Conservation (phyloP, 2,888 invertebrate genomes). For the Chydorus sphaericus region DNA sequence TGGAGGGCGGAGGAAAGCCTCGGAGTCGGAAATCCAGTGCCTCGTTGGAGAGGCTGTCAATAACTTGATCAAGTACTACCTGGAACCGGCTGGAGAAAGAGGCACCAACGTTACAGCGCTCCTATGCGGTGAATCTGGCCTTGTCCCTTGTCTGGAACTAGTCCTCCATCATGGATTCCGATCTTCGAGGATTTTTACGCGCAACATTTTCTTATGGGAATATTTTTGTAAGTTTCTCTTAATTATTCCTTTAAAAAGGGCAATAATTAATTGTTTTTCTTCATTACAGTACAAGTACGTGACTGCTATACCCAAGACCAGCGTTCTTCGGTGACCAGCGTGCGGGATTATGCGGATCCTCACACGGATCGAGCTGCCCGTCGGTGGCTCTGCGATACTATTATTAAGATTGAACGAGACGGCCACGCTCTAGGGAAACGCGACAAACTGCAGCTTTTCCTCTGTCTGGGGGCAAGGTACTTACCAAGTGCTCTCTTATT, state of each 20-base stretch:
- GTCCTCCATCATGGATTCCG: constrained; percentile 93
- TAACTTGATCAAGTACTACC: constrained; percentile 91
- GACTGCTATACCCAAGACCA: constrained; percentile 57
- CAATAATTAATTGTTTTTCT: too few relatives aligned
- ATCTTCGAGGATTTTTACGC: constrained; percentile 78
- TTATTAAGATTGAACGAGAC: constrained; percentile 65
- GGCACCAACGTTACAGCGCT: constrained; percentile 56
- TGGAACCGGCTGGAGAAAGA: constrained; percentile 62
- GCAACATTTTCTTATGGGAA: constrained; percentile 95
- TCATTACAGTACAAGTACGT: constrained; percentile 56
- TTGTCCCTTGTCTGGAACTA: constrained; percentile 84
- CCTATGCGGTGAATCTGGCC: constrained; percentile 85
- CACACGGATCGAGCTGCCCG: not conserved
- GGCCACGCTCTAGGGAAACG: constrained; percentile 87
- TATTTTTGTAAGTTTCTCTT: constrained; percentile 74
- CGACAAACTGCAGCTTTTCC: constrained; percentile 92
- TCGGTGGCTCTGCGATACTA: constrained; percentile 11
- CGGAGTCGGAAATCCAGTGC: constrained; percentile 48
- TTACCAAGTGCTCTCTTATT: constrained; percentile 11
- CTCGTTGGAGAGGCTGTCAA: constrained; percentile 78
- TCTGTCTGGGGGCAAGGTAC: constrained; percentile 83
- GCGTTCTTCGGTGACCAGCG: not conserved
- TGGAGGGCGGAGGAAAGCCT: constrained; percentile 34
- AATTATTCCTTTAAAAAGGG: not conserved
- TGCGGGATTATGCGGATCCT: not conserved